Percentiles rank a stretch among this genome's conserved stretches.
Evolutionary conservation across 2,797 vertebrate species (phyloP).

Genomic region (Clarias laeviceps): DNA sequence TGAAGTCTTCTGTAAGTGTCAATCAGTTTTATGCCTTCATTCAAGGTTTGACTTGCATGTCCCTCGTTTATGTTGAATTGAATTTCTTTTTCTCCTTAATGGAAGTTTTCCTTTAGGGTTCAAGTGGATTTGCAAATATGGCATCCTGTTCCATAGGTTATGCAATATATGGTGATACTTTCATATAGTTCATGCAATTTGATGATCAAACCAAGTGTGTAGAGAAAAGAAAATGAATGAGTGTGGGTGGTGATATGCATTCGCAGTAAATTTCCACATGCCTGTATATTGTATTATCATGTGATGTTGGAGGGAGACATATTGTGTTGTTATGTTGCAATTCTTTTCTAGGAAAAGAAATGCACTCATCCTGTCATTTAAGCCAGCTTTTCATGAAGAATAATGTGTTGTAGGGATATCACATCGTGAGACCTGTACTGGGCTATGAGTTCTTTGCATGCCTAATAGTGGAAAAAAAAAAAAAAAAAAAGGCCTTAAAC

Average conservation of each 20-base stretch:
- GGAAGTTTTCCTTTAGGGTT: background rate
- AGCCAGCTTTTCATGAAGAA: conserved; percentile 19
- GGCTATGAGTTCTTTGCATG: background rate
- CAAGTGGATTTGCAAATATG: background rate
- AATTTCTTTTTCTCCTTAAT: background rate
- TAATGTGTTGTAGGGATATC: conserved; percentile 24
- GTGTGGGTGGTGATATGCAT: background rate
- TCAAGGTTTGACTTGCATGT: too few relatives aligned
- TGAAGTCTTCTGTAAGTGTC: too few relatives aligned
- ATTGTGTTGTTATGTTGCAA: conserved; percentile 30
- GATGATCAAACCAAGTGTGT: background rate
- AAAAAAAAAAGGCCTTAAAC: background rate
- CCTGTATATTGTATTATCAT: conserved; percentile 16
- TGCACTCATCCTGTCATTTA: conserved; percentile 22
- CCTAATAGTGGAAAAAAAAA: background rate
- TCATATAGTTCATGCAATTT: background rate
- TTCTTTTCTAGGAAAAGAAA: conserved; percentile 17
- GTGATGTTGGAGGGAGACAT: conserved; percentile 11
- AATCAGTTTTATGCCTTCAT: too few relatives aligned
- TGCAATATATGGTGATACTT: background rate
- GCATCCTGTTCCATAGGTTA: background rate
- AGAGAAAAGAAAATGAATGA: background rate
- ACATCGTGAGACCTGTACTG: conserved; percentile 5
- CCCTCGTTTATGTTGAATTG: too few relatives aligned
- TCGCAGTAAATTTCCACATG: conserved; percentile 11